These are phyloP conservation scores for Cryptocheilus praepositus DNA, from an alignment of 2,888 invertebrate genomes.

Conservation along the genomic window DNA sequence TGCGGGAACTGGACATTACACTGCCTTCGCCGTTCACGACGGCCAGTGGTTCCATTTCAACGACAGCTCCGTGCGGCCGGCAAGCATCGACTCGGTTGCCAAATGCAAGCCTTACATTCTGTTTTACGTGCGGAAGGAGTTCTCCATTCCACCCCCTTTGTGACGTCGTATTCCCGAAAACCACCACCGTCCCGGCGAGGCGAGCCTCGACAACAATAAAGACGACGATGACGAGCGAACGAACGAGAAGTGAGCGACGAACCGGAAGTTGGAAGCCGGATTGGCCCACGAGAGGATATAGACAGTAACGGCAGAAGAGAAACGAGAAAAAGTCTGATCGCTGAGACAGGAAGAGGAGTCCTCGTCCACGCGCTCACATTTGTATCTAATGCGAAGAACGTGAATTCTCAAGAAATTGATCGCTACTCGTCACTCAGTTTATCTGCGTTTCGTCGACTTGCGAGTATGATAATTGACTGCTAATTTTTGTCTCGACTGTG, in stretches of 20 bases:
- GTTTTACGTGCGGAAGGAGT: constrained; percentile 86
- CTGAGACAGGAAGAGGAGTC: neutral
- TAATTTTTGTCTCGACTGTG: too few relatives aligned
- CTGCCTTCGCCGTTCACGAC: constrained; percentile 88
- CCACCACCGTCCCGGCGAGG: constrained; percentile 42
- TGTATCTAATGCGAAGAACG: neutral
- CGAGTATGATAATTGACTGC: too few relatives aligned
- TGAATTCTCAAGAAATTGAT: too few relatives aligned
- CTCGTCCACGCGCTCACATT: neutral
- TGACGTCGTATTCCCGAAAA: constrained; percentile 64
- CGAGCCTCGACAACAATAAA: constrained; percentile 50
- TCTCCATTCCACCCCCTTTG: constrained; percentile 72
- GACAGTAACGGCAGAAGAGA: neutral
- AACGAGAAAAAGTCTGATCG: neutral
- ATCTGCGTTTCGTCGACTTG: too few relatives aligned
- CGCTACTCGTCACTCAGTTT: too few relatives aligned
- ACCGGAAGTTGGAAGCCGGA: constrained; percentile 24
- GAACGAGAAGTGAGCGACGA: constrained; percentile 38
- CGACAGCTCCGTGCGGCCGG: constrained; percentile 87
- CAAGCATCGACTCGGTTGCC: constrained; percentile 81
- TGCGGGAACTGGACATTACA: constrained; percentile 90
- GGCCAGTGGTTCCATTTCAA: constrained; percentile 91
- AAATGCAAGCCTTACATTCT: constrained; percentile 90
- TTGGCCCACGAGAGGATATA: constrained; percentile 23
- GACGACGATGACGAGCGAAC: constrained; percentile 38